A percentile compares a stretch with the other conserved stretches of the same genome.
These are phyloP conservation scores for Brachionus angularis DNA, from an alignment of 1,140 invertebrate species.

Conservation along the genomic window DNA sequence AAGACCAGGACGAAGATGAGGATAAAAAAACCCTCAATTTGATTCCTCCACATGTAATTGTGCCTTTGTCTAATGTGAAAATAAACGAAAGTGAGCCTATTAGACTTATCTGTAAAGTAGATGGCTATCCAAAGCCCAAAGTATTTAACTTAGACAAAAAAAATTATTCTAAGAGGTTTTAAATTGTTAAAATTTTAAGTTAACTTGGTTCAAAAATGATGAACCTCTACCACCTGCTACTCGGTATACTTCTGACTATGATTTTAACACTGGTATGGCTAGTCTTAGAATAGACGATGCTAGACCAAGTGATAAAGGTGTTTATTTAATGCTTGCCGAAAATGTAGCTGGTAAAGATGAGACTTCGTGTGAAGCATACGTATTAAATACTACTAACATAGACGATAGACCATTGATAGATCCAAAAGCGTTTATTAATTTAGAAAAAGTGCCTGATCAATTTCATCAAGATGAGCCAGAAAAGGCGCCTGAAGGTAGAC, in stretches of 20 bases:
- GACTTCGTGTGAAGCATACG: constrained; percentile 11
- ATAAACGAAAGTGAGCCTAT: constrained; percentile 33
- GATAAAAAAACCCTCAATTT: neutral
- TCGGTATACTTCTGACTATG: constrained; percentile 8
- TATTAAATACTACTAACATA: constrained; percentile 1
- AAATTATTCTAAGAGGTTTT: constrained; percentile 89
- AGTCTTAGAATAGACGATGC: neutral
- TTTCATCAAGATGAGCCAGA: constrained; percentile 65
- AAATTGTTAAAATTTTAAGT: constrained; percentile 70
- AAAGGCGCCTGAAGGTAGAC: neutral
- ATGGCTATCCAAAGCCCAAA: constrained; percentile 41
- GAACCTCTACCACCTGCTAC: constrained; percentile 27
- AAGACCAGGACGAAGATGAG: neutral
- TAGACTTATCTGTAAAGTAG: constrained; percentile 17
- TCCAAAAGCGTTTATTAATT: constrained; percentile 23
- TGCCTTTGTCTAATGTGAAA: neutral
- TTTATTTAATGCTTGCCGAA: constrained; percentile 14
- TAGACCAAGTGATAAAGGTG: neutral
- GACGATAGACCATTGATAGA: constrained; percentile 36
- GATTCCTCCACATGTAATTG: constrained; percentile 38
- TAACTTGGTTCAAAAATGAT: constrained; percentile 29
- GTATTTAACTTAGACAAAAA: no score
- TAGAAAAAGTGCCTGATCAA: constrained; percentile 71
- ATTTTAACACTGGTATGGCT: constrained; percentile 13
- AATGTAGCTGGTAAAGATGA: constrained; percentile 30